phyloP scores from a whole-genome alignment of 2,888 invertebrate genomes.

The Ormia ochracea region DNA sequence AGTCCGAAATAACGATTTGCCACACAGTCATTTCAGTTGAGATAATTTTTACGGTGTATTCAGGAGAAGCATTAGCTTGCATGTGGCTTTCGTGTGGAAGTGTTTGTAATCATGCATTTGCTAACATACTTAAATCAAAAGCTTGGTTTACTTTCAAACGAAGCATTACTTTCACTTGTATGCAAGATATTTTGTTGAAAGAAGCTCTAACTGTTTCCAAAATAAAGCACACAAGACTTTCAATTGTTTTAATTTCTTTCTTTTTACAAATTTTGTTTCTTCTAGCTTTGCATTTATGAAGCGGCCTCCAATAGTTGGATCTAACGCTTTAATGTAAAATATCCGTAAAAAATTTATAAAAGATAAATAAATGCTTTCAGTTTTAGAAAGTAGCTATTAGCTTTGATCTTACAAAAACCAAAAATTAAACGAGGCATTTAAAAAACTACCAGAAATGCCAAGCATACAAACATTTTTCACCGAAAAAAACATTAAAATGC shows the following conservation, averaged over 20 bases:
- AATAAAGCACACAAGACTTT: slow-evolving; percentile 57
- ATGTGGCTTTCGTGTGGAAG: neutral
- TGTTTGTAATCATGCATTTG: slow-evolving; percentile 31
- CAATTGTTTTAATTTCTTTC: slow-evolving; percentile 47
- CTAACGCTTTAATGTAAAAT: slow-evolving; percentile 39
- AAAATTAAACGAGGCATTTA: neutral
- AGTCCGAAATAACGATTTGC: too few species aligned
- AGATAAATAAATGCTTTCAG: slow-evolving; percentile 55
- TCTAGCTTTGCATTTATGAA: slow-evolving; percentile 40
- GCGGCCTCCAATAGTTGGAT: neutral
- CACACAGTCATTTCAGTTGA: neutral
- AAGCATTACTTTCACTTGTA: slow-evolving; percentile 62
- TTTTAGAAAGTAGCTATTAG: slow-evolving; percentile 62
- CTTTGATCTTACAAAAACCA: slow-evolving; percentile 54
- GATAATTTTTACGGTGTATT: slow-evolving; percentile 9
- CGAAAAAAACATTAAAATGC: slow-evolving; percentile 59
- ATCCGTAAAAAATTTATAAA: slow-evolving; percentile 14
- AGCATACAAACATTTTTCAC: slow-evolving; percentile 35
- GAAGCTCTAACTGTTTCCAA: slow-evolving; percentile 35
- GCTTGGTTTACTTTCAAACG: slow-evolving; percentile 50
- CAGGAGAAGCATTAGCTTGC: neutral
- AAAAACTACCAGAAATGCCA: slow-evolving; percentile 40
- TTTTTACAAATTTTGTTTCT: slow-evolving; percentile 11
- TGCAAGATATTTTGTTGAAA: slow-evolving; percentile 52
- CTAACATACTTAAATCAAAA: slow-evolving; percentile 46